Percentiles rank a stretch among this genome's conserved stretches.
Evolutionary conservation across 1,140 invertebrate genomes (phyloP).

Genomic region (Zaprionus gabonicus): DNA sequence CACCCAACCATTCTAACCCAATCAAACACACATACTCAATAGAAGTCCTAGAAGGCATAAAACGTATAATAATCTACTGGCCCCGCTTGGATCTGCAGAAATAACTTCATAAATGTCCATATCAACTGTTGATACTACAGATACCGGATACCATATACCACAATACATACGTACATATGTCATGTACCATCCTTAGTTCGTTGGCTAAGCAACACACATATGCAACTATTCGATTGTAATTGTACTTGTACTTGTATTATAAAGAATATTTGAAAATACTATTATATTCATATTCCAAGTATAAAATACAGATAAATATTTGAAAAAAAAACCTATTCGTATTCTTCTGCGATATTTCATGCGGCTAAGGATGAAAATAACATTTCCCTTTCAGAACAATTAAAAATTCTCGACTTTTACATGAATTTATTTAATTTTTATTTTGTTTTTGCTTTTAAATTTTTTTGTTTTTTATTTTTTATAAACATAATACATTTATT

Average conservation of each 20-base stretch:
- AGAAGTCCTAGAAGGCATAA: slow-evolving; percentile 14
- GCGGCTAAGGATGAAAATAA: too few species aligned
- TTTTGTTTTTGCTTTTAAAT: slow-evolving; percentile 78
- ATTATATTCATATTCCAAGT: slow-evolving; percentile 80
- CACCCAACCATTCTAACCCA: neutral
- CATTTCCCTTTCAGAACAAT: neutral
- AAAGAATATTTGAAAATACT: slow-evolving; percentile 71
- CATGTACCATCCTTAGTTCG: slow-evolving; percentile 23
- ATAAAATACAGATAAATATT: slow-evolving; percentile 77
- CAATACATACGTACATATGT: neutral
- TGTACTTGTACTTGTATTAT: slow-evolving; percentile 70
- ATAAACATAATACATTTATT: slow-evolving; percentile 84
- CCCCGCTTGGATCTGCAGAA: slow-evolving; percentile 32
- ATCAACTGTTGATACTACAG: slow-evolving; percentile 47
- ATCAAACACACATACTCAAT: neutral
- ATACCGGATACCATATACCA: slow-evolving; percentile 22
- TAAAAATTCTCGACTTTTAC: slow-evolving; percentile 36
- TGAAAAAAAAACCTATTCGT: slow-evolving; percentile 38
- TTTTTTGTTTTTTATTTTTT: slow-evolving; percentile 72
- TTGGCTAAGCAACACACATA: slow-evolving; percentile 36
- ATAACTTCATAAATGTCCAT: slow-evolving; percentile 46
- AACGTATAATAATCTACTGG: slow-evolving; percentile 13
- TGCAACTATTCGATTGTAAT: slow-evolving; percentile 74
- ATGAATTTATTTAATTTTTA: slow-evolving; percentile 83
- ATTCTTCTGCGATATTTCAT: neutral